Evolutionary conservation across 2,113 vertebrate genomes (phyloP).

Genomic region (Corynorhinus townsendii): DNA sequence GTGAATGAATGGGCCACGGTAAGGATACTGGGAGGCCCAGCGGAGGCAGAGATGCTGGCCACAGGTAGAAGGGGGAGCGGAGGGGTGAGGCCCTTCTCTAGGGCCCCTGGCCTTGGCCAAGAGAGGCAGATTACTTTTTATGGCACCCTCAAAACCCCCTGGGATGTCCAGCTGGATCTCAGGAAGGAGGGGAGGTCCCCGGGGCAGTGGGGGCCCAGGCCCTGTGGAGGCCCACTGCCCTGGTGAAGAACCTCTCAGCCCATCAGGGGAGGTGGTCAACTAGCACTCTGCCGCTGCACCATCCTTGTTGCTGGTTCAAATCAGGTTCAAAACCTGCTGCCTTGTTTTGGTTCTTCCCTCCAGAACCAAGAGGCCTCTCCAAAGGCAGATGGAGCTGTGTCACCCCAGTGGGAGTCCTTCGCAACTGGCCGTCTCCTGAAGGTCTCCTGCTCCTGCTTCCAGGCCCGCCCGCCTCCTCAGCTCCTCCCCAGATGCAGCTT

Average conservation of each 20-base stretch:
- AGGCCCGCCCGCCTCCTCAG: background rate
- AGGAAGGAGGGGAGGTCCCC: background rate
- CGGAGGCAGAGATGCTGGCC: background rate
- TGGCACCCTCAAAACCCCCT: background rate
- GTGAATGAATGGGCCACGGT: background rate
- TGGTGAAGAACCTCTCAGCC: background rate
- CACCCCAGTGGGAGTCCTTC: background rate
- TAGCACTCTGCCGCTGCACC: background rate
- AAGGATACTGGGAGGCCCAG: background rate
- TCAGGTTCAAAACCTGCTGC: background rate
- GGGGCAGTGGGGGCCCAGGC: background rate
- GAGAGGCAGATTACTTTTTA: background rate
- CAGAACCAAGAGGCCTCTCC: background rate
- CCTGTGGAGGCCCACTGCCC: fast-evolving
- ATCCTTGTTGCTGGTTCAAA: fast-evolving
- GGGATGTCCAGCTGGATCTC: background rate
- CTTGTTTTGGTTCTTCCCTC: background rate
- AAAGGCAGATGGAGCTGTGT: fast-evolving
- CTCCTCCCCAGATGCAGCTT: background rate
- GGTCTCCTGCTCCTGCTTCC: background rate
- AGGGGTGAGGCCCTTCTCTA: background rate
- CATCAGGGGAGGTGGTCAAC: fast-evolving
- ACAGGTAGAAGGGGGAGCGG: background rate
- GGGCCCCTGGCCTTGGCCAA: background rate
- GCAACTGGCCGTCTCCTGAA: fast-evolving